Evolutionary conservation across 2,797 vertebrate genomes (phyloP), one percentile per base, ranked within the genome.

Genomic region (Rhabdophis nuchalis): DNA sequence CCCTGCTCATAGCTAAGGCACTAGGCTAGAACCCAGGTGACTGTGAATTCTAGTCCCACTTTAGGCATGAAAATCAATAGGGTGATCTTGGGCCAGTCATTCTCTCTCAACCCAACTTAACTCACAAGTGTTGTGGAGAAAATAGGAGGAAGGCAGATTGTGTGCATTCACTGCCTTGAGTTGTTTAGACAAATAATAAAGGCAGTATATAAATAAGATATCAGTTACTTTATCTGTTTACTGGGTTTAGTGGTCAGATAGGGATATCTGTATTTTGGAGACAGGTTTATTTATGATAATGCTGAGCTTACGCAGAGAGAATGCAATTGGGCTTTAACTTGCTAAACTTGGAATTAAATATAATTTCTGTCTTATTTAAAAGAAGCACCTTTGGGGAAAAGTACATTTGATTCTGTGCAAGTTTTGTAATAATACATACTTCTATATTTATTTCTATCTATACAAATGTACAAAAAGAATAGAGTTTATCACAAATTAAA

Each of bases 401-500:
- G 13, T 32, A 64, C 13, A 13, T 64, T 64, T 64, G 61, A 13
- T 88, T 16, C 5, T 52, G 41, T 58, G 77, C 72, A 92, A 53
- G 88, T 68, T 96, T 95, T 92, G 36, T 88, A 91, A 20, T 2
- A 52, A 89, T 54, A 41, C 89, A 0, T 68, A 12, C 32, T 93
- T 58, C 5, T 85, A 8, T 92, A 82, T 89, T 95, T 18, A 54
- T 11, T 25, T 3, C 87, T 93, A 52, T 91, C 4, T 91, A 20
- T 92, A 89, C 0, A 60, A 91, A 53, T 86, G 18, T 29, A 53
- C 13, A 53, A 46, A 93, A 93, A 10, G 29, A 41, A 92, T 92
- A 94, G 90, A 94, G 93, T 89, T 90, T 93, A 85, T 93, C 57
- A 91, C 92, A 95, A 92, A 96, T 95, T 94, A 90, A 91, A 96